These are phyloP conservation scores for Columba livia DNA, from an alignment of 2,113 vertebrate genomes.

Conservation along the genomic window DNA sequence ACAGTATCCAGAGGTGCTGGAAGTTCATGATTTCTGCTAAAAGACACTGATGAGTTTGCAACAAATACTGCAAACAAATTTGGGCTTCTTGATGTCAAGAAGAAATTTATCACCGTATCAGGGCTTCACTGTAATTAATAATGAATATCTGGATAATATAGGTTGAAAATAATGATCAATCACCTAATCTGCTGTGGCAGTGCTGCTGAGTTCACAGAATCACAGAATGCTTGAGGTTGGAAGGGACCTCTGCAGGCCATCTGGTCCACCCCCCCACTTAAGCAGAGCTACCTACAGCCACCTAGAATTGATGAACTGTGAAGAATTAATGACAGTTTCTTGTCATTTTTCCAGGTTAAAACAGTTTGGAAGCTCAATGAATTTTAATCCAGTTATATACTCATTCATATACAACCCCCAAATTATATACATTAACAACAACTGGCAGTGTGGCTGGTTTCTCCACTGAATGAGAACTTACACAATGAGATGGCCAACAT, in stretches of 20 bases:
- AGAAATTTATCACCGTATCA: not conserved
- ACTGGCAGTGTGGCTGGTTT: not conserved
- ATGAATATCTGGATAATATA: not conserved
- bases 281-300: not conserved
- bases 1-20: not conserved
- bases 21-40: not conserved
- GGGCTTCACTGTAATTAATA: not conserved
- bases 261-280: not conserved
- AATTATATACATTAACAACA: not conserved
- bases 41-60: not conserved
- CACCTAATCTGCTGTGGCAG: not conserved
- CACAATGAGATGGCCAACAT: slow-evolving; percentile 84
- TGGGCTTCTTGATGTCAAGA: not conserved
- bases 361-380: not conserved
- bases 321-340: not conserved
- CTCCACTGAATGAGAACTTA: slow-evolving; percentile 52
- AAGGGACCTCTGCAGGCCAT: not conserved
- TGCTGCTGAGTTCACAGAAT: not conserved
- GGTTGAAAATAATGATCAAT: not conserved
- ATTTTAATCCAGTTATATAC: not conserved
- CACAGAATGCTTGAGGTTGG: not conserved
- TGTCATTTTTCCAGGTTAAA: not conserved
- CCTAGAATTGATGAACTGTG: not conserved
- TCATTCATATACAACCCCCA: not conserved
- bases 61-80: not conserved